Evolutionary conservation across 2,113 vertebrate species (phyloP).

Genomic region (Gobio gobio): DNA sequence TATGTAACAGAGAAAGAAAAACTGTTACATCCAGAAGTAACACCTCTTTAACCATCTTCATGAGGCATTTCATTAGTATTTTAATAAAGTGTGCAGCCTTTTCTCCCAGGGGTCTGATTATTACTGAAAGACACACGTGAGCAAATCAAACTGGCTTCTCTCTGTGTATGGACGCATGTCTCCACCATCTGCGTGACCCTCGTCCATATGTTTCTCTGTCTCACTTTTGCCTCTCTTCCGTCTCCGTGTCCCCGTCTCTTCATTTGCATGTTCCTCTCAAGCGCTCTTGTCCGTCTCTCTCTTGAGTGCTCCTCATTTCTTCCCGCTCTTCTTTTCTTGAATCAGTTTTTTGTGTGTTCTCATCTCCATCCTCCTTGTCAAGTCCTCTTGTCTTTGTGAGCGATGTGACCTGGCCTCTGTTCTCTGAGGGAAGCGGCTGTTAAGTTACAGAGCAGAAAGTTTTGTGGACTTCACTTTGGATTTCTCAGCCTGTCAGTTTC

Average conservation of each 20-base stretch:
- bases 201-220: not conserved
- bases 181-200: not conserved
- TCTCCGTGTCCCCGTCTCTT: not conserved
- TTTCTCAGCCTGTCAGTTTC: constrained; percentile 18
- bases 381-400: not conserved
- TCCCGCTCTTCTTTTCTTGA: not conserved
- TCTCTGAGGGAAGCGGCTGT: not conserved
- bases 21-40: too few relatives aligned
- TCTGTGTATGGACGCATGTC: not conserved
- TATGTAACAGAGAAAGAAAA: too few relatives aligned
- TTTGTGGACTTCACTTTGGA: not conserved
- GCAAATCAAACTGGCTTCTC: not conserved
- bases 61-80: not conserved
- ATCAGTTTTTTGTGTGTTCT: not conserved
- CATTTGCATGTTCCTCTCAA: not conserved
- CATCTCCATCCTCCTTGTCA: not conserved
- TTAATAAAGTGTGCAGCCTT: not conserved
- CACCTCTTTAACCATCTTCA: not conserved
- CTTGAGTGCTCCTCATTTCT: not conserved
- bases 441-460: not conserved
- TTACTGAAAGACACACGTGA: not conserved
- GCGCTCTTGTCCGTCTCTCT: not conserved
- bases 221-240: not conserved
- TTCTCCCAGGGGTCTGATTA: not conserved
- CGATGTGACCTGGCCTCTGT: not conserved